Evolutionary conservation across 1,140 invertebrate species (phyloP).

Genomic region (Drosophila seguyi): DNA sequence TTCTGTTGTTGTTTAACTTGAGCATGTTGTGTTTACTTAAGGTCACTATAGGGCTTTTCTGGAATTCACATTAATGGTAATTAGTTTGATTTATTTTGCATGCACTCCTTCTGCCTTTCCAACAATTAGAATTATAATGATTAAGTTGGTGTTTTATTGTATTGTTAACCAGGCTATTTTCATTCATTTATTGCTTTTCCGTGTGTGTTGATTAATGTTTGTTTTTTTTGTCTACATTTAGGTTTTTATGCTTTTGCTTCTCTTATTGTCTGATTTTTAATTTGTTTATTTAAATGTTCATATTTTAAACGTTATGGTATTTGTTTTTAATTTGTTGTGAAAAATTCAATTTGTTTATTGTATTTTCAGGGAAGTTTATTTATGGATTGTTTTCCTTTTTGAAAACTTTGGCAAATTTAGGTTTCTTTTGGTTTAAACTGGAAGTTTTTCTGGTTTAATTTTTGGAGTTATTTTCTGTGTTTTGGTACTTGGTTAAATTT

Average conservation of each 20-base stretch:
- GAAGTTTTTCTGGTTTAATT: not conserved
- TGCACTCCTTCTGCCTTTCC: not conserved
- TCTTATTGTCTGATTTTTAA: constrained; percentile 1
- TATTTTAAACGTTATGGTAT: not conserved
- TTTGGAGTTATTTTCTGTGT: not conserved
- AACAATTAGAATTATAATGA: not conserved
- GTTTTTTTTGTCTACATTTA: constrained; percentile 1
- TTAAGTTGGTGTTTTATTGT: constrained; percentile 3
- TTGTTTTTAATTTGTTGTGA: not conserved
- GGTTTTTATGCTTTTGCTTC: not conserved
- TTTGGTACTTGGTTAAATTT: not conserved
- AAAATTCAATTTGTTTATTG: constrained; percentile 4
- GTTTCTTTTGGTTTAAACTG: not conserved
- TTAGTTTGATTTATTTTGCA: constrained; percentile 8
- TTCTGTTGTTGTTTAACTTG: constrained; percentile 1
- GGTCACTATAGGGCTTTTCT: not conserved
- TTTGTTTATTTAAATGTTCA: not conserved
- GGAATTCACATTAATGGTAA: not conserved
- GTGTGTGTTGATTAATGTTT: constrained; percentile 3
- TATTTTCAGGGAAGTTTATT: constrained; percentile 9
- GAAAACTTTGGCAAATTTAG: constrained; percentile 1
- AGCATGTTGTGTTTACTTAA: constrained; percentile 12
- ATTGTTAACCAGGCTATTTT: constrained; percentile 16
- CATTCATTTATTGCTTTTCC: constrained; percentile 10
- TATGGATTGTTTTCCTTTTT: not conserved